These are phyloP conservation scores for Aphelenchoides avenae DNA, from an alignment of 1,140 invertebrate species.

Conservation along the genomic window DNA sequence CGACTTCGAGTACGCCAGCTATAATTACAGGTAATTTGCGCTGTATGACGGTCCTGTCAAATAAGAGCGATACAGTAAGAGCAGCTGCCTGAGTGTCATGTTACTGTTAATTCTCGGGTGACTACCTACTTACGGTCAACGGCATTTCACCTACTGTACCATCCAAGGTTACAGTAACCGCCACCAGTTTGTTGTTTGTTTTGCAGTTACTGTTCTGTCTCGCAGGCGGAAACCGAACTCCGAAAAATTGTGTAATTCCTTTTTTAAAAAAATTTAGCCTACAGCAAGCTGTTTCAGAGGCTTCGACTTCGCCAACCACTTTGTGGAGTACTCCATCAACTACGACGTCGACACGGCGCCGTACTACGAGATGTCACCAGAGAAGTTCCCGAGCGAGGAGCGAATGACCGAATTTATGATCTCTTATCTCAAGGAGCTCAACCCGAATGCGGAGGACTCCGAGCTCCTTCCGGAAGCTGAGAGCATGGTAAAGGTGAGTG, in stretches of 20 bases:
- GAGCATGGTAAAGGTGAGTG: constrained; percentile 42
- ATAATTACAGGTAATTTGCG: constrained; percentile 54
- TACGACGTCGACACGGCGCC: constrained; percentile 54
- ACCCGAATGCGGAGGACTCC: constrained; percentile 28
- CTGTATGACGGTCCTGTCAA: constrained; percentile 1
- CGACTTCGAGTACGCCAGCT: constrained; percentile 58
- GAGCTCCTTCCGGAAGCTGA: constrained; percentile 33
- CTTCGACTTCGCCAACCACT: constrained; percentile 59
- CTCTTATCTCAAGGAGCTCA: constrained; percentile 46
- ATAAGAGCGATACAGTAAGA: no score
- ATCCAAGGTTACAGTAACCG: no score
- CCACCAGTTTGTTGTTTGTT: no score
- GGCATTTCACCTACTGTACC: no score
- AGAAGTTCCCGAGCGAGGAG: constrained; percentile 51
- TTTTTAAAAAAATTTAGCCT: neutral
- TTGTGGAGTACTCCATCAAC: constrained; percentile 56
- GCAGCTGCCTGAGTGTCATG: no score
- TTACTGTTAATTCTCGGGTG: no score
- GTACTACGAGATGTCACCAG: constrained; percentile 48
- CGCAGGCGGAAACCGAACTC: neutral
- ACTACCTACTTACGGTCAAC: no score
- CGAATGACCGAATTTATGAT: constrained; percentile 57
- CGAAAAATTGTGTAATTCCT: constrained; percentile 3
- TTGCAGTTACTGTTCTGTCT: no score
- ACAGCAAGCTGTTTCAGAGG: constrained; percentile 34